Conservation (phyloP, 30 jellyfish, hydroid and myxozoan genomes). For the Hydra vulgaris region DNA sequence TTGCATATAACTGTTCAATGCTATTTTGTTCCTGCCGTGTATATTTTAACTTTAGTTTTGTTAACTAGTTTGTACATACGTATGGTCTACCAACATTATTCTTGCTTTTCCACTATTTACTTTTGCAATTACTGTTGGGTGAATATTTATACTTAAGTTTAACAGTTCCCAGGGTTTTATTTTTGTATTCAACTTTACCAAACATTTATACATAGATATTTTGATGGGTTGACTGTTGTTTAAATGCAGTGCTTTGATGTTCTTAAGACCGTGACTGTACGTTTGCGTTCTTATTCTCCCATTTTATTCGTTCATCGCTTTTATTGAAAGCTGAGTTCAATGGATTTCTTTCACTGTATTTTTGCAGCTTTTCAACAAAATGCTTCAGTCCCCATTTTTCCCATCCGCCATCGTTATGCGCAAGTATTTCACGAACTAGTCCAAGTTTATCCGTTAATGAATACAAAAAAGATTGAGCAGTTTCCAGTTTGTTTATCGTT, state of each 20-base stretch:
- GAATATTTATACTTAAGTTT: too few relatives aligned
- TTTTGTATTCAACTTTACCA: too few relatives aligned
- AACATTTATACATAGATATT: too few relatives aligned
- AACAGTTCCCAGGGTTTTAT: too few relatives aligned
- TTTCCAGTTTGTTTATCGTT: constrained; percentile 34
- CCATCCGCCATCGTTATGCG: constrained; percentile 39
- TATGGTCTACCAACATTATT: too few relatives aligned
- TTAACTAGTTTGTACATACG: too few relatives aligned
- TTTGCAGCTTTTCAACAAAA: constrained; percentile 39
- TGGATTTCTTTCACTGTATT: constrained; percentile 46
- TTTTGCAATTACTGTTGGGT: too few relatives aligned
- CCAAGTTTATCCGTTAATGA: constrained; percentile 44
- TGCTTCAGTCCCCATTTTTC: constrained; percentile 42
- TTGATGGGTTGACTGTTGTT: too few relatives aligned
- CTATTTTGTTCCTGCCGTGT: too few relatives aligned
- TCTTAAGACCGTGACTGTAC: not conserved
- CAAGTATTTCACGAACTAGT: constrained; percentile 36
- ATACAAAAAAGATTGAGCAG: constrained; percentile 32
- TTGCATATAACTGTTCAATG: too few relatives aligned
- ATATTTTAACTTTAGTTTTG: too few relatives aligned
- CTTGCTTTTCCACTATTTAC: too few relatives aligned
- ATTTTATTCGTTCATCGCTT: not conserved
- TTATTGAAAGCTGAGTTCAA: constrained; percentile 19
- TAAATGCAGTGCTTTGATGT: not conserved
- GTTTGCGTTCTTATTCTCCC: not conserved